phyloP scores from a whole-genome alignment of 2,888 invertebrate genomes.

The Lathronympha strigana region DNA sequence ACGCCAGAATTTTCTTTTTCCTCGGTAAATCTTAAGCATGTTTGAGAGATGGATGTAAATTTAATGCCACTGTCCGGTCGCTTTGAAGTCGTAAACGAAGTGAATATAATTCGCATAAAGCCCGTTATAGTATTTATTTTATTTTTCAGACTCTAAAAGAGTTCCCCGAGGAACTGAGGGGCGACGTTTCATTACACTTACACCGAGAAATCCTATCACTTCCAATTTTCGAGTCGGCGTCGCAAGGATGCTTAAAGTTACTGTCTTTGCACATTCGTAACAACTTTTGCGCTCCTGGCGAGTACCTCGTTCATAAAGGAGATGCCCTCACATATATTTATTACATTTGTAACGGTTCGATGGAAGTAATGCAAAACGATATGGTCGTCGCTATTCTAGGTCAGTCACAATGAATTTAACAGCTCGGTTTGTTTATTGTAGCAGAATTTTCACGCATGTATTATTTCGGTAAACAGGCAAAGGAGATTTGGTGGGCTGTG shows the following conservation, averaged over 20 bases:
- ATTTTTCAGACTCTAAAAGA: conserved; percentile 93
- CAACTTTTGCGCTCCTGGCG: conserved; percentile 98
- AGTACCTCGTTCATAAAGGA: conserved; percentile 96
- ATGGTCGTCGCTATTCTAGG: conserved; percentile 99
- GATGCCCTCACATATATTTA: conserved; percentile 97
- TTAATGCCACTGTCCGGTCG: conserved; percentile 44
- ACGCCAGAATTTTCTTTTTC: conserved; percentile 28
- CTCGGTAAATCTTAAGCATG: conserved; percentile 32
- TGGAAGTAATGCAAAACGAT: conserved; percentile 98
- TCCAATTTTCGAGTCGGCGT: conserved; percentile 97
- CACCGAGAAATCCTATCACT: conserved; percentile 97
- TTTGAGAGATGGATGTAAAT: conserved; percentile 43
- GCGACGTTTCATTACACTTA: conserved; percentile 97
- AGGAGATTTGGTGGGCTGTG: conserved; percentile 97
- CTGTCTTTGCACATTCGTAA: conserved; percentile 96
- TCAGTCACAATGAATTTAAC: conserved; percentile 72
- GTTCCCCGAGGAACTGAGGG: conserved; percentile 97
- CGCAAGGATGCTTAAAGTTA: conserved; percentile 96
- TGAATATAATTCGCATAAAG: conserved; percentile 40
- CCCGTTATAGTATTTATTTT: conserved; percentile 40
- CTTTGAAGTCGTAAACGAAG: conserved; percentile 45
- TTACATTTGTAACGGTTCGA: conserved; percentile 97
- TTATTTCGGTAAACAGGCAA: conserved; percentile 87
- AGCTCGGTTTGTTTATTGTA: neutral
- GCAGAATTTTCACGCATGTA: neutral